Conservation (phyloP, 2,888 invertebrate species). For the Danaus chrysippus region DNA sequence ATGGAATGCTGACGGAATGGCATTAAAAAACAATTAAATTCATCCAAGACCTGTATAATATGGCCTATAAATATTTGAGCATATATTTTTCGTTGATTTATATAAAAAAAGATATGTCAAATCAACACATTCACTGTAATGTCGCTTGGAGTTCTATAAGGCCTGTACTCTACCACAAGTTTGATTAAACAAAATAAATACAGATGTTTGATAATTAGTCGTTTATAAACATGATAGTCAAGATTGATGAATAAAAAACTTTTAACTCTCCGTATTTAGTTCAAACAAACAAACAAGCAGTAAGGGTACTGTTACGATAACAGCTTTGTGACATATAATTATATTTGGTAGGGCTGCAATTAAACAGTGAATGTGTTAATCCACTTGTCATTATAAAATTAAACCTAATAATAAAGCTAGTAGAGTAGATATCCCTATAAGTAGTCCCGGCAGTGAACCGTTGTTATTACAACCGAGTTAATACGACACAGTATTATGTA, state of each 20-base stretch:
- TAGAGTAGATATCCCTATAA: conserved; percentile 61
- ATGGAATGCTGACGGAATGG: conserved; percentile 53
- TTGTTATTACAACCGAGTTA: conserved; percentile 48
- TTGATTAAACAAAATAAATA: no score
- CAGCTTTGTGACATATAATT: conserved; percentile 38
- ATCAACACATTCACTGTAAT: conserved; percentile 77
- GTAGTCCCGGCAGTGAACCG: conserved; percentile 33
- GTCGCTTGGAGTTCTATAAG: conserved; percentile 1
- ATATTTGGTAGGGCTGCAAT: conserved; percentile 69
- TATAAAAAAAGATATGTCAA: conserved; percentile 49
- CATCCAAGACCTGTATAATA: conserved; percentile 51
- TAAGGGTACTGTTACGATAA: conserved; percentile 9
- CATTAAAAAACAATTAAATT: conserved; percentile 20
- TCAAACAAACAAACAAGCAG: no score
- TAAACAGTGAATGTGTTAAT: conserved; percentile 79
- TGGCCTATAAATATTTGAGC: conserved; percentile 77
- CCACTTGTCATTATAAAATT: conserved; percentile 56
- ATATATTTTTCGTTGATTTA: conserved; percentile 62
- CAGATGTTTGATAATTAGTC: no score
- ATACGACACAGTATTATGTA: conserved; percentile 67
- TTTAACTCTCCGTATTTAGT: no score
- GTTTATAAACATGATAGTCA: no score
- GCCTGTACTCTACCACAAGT: no score
- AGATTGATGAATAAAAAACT: no score
- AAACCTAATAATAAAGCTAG: conserved; percentile 65